Base-by-base conservation (phyloP, 2,113 vertebrate species). In the Platysternon megacephalum region DNA sequence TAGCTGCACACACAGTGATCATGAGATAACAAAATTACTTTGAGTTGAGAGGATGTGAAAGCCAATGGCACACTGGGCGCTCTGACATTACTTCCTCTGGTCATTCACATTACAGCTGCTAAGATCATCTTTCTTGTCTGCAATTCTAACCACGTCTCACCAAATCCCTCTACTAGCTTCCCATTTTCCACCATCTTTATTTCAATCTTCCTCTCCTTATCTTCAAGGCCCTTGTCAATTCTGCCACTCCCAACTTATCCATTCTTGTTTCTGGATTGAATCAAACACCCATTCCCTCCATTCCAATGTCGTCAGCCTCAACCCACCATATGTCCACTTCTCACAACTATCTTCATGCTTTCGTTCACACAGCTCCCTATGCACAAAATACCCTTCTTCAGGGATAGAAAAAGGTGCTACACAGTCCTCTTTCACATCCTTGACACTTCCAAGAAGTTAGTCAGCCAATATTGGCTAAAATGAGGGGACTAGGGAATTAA, bases 401-500 rank as follows among this genome's bases (percentile, higher is more conserved):
- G 56, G 91, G 94, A 94, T 90, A 65, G 32, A 68, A 39, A 91
- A 94, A 90, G 94, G 88, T 86, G 91, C 78, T 96, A 44, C 58
- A 88, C 88, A 90, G 91, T 68, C 80, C 28, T 52, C 87, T 94
- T 96, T 92, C 94, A 94, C 95, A 96, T 97, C 91, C 91, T 94
- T 85, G 96, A 97, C 96, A 97, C 65, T 21, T 68, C 35, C 17
- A 68, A 21, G 29, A n/a, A 8, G 3, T 39, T 29, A 97, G 93
- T 86, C 94, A 95, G 91, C 88, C 97, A 97, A 97, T 95, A 90
- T 74, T 96, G 35, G 91, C 78, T 97, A 97, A 90, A 93, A 96
- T 90, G 91, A 94, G 87, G 95, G 96, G 96, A 95, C 94, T 97
- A 97, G 96, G 95, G 95, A 96, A 97, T 89, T 94, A 96, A 97